phyloP scores from a whole-genome alignment of 2,888 invertebrate species.

The Blastobasis adustella region DNA sequence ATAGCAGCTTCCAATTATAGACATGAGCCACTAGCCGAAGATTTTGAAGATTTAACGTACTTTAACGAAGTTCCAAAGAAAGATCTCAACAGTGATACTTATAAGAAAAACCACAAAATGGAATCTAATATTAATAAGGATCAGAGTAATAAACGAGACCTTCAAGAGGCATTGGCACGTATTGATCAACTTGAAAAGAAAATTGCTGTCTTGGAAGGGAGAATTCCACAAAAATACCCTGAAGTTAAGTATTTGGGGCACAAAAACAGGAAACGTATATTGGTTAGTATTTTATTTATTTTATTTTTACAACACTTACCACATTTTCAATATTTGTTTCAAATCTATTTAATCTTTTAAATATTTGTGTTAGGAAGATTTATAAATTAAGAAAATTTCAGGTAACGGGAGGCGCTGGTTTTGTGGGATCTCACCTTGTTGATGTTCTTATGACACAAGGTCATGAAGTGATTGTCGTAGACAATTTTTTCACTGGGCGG shows the following conservation, averaged over 20 bases:
- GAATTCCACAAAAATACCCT: constrained; percentile 89
- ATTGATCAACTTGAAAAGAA: constrained; percentile 82
- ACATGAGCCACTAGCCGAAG: constrained; percentile 36
- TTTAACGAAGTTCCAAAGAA: constrained; percentile 39
- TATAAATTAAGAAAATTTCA: constrained; percentile 37
- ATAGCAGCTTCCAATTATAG: constrained; percentile 23
- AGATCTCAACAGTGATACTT: constrained; percentile 19
- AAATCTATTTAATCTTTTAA: no score
- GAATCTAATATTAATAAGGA: constrained; percentile 22
- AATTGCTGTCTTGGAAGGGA: constrained; percentile 80
- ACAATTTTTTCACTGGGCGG: constrained; percentile 98
- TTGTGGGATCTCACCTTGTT: constrained; percentile 99
- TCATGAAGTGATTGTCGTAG: constrained; percentile 96
- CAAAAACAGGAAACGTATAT: constrained; percentile 91
- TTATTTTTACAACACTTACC: not conserved
- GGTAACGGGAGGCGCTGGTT: constrained; percentile 97
- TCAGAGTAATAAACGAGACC: constrained; percentile 55
- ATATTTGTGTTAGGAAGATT: no score
- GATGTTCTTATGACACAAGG: constrained; percentile 96
- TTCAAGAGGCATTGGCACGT: constrained; percentile 77
- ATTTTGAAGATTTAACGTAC: constrained; percentile 34
- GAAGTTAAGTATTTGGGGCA: constrained; percentile 94
- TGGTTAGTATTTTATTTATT: constrained; percentile 73
- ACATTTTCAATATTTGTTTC: not conserved
- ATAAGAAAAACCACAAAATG: constrained; percentile 21